A percentile compares a stretch with the other conserved stretches of the same genome.
These are phyloP conservation scores for Sminthurides aquaticus DNA, from an alignment of 2,888 invertebrate genomes.

Conservation along the genomic window DNA sequence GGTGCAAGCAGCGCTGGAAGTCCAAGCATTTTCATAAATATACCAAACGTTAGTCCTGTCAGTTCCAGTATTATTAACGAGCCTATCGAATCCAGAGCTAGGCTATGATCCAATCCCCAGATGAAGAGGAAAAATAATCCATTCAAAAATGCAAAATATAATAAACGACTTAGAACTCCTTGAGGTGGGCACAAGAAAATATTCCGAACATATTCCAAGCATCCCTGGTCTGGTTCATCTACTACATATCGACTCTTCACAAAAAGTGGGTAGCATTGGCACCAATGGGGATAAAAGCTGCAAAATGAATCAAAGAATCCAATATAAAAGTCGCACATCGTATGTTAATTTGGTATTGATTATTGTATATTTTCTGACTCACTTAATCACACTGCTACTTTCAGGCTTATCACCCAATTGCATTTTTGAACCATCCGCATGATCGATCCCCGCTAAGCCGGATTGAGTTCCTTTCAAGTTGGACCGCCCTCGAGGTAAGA, in stretches of 20 bases:
- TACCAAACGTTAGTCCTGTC: conserved; percentile 70
- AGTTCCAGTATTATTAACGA: conserved; percentile 67
- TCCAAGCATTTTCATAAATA: conserved; percentile 69
- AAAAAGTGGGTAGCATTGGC: conserved; percentile 25
- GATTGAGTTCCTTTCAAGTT: neutral
- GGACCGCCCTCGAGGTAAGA: neutral
- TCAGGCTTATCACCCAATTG: conserved; percentile 2
- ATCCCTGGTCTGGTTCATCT: conserved; percentile 22
- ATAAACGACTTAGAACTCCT: conserved; percentile 69
- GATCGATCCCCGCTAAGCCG: neutral
- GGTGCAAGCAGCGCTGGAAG: conserved; percentile 80
- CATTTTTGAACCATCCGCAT: neutral
- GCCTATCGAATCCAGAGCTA: conserved; percentile 61
- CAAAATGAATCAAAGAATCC: neutral
- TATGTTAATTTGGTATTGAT: too few relatives aligned
- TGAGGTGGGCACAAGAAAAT: conserved; percentile 62
- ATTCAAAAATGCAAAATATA: conserved; percentile 63
- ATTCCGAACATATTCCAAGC: too few relatives aligned
- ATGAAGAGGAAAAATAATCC: conserved; percentile 67
- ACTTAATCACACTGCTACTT: conserved; percentile 39
- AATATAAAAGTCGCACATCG: neutral
- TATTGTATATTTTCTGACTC: too few relatives aligned
- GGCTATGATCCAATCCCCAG: conserved; percentile 65
- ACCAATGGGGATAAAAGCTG: conserved; percentile 42
- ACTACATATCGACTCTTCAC: neutral